A percentile compares a stretch with the other conserved stretches of the same genome.
These are phyloP conservation scores for Uropsilus gracilis DNA, from an alignment of 2,113 vertebrate species.

Conservation along the genomic window DNA sequence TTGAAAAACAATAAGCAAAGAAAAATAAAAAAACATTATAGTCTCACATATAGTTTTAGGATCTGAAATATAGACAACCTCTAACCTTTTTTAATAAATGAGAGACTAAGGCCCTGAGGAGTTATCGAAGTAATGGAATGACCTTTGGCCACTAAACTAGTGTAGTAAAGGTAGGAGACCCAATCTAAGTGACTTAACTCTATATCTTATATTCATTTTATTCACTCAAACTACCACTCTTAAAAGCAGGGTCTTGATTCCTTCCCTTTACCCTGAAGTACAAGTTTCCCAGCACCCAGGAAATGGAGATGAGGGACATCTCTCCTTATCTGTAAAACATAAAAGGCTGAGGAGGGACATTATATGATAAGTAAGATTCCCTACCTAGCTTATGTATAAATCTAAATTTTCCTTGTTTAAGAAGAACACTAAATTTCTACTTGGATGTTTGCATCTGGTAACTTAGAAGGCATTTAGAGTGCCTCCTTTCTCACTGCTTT, in stretches of 20 bases:
- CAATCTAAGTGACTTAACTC: not conserved
- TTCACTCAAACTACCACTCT: not conserved
- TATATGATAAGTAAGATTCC: not conserved
- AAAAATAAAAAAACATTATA: conserved; percentile 27
- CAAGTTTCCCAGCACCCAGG: not conserved
- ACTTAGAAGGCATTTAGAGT: not conserved
- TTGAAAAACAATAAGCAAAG: conserved; percentile 24
- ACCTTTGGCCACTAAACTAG: not conserved
- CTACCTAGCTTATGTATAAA: not conserved
- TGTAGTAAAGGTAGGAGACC: not conserved
- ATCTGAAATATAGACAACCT: conserved; percentile 24
- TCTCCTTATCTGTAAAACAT: conserved; percentile 10
- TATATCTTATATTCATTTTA: not conserved
- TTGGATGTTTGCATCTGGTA: not conserved
- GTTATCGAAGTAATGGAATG: not conserved
- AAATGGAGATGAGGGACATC: not conserved
- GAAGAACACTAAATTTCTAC: not conserved
- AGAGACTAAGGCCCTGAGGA: not conserved
- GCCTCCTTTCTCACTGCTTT: not conserved
- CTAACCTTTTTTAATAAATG: conserved; percentile 10
- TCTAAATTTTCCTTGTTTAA: conserved; percentile 35
- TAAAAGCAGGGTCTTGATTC: not conserved
- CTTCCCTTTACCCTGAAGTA: not conserved
- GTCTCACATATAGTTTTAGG: not conserved
- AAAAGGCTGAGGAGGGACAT: not conserved